Conservation (phyloP, 2,797 vertebrate species). For the Propithecus perrieri region DNA sequence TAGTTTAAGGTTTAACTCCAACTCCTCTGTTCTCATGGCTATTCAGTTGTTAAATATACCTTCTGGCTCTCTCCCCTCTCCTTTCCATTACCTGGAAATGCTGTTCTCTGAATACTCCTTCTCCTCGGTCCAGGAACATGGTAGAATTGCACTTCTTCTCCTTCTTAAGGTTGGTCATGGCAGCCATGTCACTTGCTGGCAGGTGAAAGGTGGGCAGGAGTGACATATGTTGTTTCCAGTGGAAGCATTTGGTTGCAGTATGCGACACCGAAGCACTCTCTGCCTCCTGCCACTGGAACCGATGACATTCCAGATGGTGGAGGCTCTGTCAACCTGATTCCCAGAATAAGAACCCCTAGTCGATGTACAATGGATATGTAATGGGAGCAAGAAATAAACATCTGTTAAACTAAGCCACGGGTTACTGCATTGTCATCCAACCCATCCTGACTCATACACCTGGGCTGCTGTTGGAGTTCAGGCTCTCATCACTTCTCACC, state of each 20-base stretch:
- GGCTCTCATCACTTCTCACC: neutral
- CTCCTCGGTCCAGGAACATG: neutral
- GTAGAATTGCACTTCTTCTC: neutral
- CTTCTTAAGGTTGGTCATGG: neutral
- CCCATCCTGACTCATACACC: neutral
- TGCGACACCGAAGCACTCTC: neutral
- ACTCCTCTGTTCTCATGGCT: neutral
- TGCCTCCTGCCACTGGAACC: neutral
- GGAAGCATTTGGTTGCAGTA: neutral
- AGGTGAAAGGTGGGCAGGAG: neutral
- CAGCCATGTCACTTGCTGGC: neutral
- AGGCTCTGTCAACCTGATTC: neutral
- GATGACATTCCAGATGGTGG: neutral
- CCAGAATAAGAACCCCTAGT: neutral
- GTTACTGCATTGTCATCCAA: neutral
- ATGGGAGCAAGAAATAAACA: neutral
- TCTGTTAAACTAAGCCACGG: neutral
- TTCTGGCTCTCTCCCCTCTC: neutral
- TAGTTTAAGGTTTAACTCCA: neutral
- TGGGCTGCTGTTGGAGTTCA: neutral
- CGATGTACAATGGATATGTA: neutral
- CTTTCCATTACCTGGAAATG: neutral
- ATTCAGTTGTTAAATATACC: neutral
- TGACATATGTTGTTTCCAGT: neutral
- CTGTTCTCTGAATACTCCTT: neutral